These are phyloP conservation scores for Calycopis cecrops DNA, from an alignment of 1,140 invertebrate species.

Conservation along the genomic window DNA sequence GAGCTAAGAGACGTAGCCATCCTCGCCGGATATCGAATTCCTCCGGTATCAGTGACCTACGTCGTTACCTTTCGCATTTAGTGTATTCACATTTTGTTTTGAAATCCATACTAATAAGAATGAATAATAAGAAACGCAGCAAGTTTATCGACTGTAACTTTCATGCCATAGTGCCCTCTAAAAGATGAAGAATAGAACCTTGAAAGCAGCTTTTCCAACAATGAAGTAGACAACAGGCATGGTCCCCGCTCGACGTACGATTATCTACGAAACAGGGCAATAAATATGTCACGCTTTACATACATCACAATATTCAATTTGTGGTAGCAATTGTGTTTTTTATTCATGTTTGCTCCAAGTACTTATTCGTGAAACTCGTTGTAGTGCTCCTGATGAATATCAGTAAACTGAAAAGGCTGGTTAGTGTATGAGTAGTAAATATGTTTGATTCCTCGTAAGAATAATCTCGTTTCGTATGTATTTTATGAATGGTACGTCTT, in stretches of 20 bases:
- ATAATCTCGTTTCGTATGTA: background rate
- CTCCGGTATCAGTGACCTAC: constrained; percentile 58
- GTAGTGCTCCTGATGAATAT: constrained; percentile 16
- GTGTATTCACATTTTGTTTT: constrained; percentile 70
- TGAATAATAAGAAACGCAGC: constrained; percentile 72
- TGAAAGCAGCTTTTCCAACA: constrained; percentile 75
- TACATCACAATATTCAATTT: constrained; percentile 36
- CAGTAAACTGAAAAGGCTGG: constrained; percentile 23
- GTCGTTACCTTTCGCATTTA: constrained; percentile 52
- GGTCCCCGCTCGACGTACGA: constrained; percentile 66
- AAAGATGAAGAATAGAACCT: constrained; percentile 72
- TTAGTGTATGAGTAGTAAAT: constrained; percentile 19
- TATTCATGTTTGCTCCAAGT: constrained; percentile 3
- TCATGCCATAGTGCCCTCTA: constrained; percentile 74
- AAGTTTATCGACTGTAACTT: constrained; percentile 70
- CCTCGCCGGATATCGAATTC: constrained; percentile 49
- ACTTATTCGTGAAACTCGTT: constrained; percentile 12
- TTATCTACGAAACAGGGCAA: constrained; percentile 73
- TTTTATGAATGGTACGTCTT: background rate
- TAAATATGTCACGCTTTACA: constrained; percentile 65
- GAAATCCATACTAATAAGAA: constrained; percentile 65
- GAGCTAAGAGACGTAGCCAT: constrained; percentile 60
- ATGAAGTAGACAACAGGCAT: constrained; percentile 73
- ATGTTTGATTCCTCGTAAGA: background rate
- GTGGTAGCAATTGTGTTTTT: constrained; percentile 14